Base-by-base conservation (phyloP, 2,888 invertebrate species). In the Xylocampa areola region DNA sequence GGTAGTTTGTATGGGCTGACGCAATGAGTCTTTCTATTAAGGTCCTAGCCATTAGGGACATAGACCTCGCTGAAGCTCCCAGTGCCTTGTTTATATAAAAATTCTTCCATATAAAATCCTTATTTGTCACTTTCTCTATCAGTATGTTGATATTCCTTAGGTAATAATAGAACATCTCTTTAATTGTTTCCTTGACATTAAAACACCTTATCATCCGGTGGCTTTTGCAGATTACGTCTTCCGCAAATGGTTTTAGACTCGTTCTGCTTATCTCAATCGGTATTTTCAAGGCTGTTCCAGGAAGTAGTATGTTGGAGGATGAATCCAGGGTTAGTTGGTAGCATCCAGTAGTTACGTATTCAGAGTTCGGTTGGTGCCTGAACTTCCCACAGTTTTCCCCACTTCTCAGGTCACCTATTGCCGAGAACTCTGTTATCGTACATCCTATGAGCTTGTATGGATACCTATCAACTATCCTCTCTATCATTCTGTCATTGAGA, bases 101-200 rank as follows among this genome's bases (percentile, higher is more conserved):
- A 27, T 27, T 27, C 10, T 27, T 21, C 21, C 21, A 21, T 4
- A 21, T 27, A 10, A 27, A 27, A 10, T 27, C 27, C 10, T 27
- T 27, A 3, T 10, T 27, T 2, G 1, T 27, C 1, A 37, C 13
- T 4, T 37, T 37, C 1, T 37, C 37, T 7, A 37, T 23, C 0
- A 37, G 14, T 7, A 8, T 13, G 7, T 1, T 27, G 8, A 27
- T 10, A 10, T 23, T 37, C 2, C 13, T 13, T 4, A 37, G 2
- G 2, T 37, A 37, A 13, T 37, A 37, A 23, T 37, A 37, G 8
- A 37, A 37, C 23, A 37, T 37, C 3, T 37, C 23, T 8, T 37
- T 37, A 7, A 37, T 37, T 0, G 39, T 27, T 16, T 39, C 25
- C 7, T 23, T 39, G 2, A 25, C 0, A 16, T 39, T 39, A 10